Base-by-base conservation (phyloP, 1,140 invertebrate genomes). In the Oscheius sp. region DNA sequence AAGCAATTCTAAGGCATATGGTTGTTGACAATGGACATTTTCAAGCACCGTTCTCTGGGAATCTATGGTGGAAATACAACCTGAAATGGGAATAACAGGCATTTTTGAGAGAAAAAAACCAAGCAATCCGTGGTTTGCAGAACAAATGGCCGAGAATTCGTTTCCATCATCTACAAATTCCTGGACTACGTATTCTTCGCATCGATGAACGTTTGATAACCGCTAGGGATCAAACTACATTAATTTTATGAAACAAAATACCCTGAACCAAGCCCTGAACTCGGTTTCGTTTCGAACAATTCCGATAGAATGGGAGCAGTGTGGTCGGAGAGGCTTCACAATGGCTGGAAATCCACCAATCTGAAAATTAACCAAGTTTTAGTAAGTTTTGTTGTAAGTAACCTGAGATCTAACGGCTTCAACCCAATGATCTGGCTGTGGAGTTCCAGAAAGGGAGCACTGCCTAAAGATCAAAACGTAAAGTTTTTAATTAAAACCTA, bases 331-430 rank as follows among this genome's bases (percentile, higher is more conserved):
- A 20, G 69, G 69, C 1, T 58, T n/a, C 31, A 71, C 62, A 52
- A 71, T 61, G n/a, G 69, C 69, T 28, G 69, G 69, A 38, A 71
- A 71, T 38, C 69, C 69, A 13, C 69, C 69, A n/a, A 71, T 65
- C 59, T 70, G 31, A 26, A 70, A 42, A 0, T 10, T 32, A 3
- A 1, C 1, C 13, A 29, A 3, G 18, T n/a, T 3, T 10, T 10
- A 15, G 26, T 10, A 55, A 15, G 23, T 28, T 31, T 4, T 1
- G 38, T 26, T 15, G 3, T 20, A 18, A 15, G 4, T 1, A 38
- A 70, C 68, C 68, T 71, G 69, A 34, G 45, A 36, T 23, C 29
- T 62, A 7, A 71, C 69, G n/a, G 69, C 62, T 49, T 71, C 69
- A 4, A 38, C 42, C 69, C 69, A 71, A 18, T 31, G 15, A 3